phyloP scores from a whole-genome alignment of 2,113 vertebrate species.

The Eulemur macaco region DNA sequence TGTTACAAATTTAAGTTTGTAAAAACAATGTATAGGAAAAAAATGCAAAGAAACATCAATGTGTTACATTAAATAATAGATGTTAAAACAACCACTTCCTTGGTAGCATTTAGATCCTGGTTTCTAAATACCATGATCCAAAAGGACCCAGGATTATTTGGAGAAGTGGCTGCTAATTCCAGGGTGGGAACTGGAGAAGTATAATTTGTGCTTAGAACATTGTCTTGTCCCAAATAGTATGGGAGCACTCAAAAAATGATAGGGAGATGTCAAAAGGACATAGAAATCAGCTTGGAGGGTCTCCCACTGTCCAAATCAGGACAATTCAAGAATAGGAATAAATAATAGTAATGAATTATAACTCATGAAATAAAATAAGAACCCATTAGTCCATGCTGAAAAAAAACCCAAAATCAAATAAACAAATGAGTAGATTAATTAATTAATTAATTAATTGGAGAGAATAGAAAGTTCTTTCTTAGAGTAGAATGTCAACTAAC shows the following conservation, averaged over 20 bases:
- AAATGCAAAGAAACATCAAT: background rate
- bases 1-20: slow-evolving; percentile 2
- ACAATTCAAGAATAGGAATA: background rate
- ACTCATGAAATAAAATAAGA: background rate
- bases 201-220: background rate
- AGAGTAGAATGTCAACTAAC: background rate
- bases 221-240: background rate
- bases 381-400: background rate
- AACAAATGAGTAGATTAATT: background rate
- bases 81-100: background rate
- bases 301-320: background rate
- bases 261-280: background rate
- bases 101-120: background rate
- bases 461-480: background rate
- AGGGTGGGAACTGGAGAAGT: background rate
- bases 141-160: background rate
- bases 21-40: background rate
- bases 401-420: background rate
- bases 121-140: background rate
- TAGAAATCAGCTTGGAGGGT: background rate
- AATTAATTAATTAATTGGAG: background rate
- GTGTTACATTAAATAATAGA: slow-evolving; percentile 1
- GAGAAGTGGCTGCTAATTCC: background rate
- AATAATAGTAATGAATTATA: background rate
- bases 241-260: background rate